These are phyloP conservation scores for Malaclemys terrapin DNA, from an alignment of 2,113 vertebrate species.

Conservation along the genomic window DNA sequence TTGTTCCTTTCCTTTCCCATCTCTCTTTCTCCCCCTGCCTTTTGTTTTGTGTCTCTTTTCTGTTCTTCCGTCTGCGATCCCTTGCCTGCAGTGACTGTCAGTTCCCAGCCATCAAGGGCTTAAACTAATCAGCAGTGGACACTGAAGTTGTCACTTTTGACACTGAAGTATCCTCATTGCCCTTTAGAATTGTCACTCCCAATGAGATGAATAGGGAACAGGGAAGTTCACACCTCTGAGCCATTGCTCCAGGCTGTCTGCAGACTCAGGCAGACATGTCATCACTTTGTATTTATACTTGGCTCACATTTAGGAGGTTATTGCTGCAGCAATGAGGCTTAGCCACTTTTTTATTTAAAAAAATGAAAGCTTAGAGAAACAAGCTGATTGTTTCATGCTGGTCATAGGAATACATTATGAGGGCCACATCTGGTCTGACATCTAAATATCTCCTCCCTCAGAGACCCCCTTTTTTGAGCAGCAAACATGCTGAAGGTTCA, in stretches of 20 bases:
- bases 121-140: background rate
- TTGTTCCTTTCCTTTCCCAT: background rate
- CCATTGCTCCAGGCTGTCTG: background rate
- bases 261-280: background rate
- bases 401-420: fast-evolving
- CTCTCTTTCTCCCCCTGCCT: background rate
- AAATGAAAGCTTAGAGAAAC: background rate
- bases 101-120: background rate
- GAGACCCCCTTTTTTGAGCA: fast-evolving
- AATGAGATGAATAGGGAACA: background rate
- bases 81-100: background rate
- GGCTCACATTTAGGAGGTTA: background rate
- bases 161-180: fast-evolving
- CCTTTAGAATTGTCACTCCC: background rate
- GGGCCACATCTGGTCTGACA: background rate
- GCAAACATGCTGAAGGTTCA: background rate
- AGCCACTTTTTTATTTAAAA: background rate
- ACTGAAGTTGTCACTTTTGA: background rate
- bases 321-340: background rate
- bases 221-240: background rate
- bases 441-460: background rate
- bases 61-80: fast-evolving
- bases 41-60: background rate
- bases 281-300: background rate
- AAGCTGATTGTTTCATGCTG: background rate